Conservation (phyloP, 2,113 vertebrate species). For the Istiophorus platypterus region DNA sequence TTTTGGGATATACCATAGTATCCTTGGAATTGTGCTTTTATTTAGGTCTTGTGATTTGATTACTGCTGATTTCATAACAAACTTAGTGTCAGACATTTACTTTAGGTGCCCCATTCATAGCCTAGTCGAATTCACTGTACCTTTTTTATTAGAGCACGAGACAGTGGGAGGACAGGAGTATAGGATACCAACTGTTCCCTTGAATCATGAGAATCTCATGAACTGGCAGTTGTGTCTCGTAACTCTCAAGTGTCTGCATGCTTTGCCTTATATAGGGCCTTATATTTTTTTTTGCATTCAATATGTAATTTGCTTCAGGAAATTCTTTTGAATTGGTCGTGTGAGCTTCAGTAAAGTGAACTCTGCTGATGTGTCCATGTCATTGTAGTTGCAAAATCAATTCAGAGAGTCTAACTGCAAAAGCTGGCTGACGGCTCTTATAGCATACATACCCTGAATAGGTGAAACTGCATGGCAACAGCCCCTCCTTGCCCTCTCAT, state of each 20-base stretch:
- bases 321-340: not conserved
- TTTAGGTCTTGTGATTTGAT: constrained; percentile 6
- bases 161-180: not conserved
- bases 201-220: constrained; percentile 22
- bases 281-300: constrained; percentile 13
- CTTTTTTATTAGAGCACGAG: constrained; percentile 12
- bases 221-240: constrained; percentile 1
- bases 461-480: constrained; percentile 60
- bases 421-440: not conserved
- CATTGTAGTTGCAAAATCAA: not conserved
- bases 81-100: not conserved
- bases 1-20: not conserved
- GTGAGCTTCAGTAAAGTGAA: not conserved
- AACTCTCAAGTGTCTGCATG: constrained; percentile 20
- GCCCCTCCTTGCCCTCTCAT: constrained; percentile 25
- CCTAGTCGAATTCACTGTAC: not conserved
- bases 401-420: not conserved
- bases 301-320: constrained; percentile 8
- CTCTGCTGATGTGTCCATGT: not conserved
- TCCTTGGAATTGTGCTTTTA: not conserved
- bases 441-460: constrained; percentile 27
- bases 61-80: constrained; percentile 1
- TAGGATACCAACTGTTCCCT: not conserved
- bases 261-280: constrained; percentile 8
- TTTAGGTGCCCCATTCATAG: not conserved